Conservation (phyloP, 2,113 vertebrate species). For the Oncorhynchus nerka region DNA sequence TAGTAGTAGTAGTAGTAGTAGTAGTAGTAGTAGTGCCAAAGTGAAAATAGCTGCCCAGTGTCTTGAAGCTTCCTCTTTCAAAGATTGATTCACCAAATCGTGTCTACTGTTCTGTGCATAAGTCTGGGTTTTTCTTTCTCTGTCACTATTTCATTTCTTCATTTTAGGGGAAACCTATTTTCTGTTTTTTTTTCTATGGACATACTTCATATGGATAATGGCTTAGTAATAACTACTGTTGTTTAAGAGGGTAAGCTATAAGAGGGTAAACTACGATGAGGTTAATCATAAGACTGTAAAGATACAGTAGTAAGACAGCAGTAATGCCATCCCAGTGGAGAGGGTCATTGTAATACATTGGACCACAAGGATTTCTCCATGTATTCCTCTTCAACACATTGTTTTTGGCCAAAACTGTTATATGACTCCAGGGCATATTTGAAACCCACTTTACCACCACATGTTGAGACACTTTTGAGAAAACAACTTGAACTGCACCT, state of each 20-base stretch:
- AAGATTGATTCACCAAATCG: too few relatives aligned
- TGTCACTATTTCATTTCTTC: too few relatives aligned
- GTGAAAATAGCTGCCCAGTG: too few relatives aligned
- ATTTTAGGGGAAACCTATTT: background rate
- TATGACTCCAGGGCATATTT: constrained; percentile 64
- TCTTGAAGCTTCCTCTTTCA: too few relatives aligned
- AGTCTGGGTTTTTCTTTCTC: too few relatives aligned
- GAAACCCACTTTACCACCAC: constrained; percentile 51
- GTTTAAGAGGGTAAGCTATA: constrained; percentile 12
- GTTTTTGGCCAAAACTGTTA: constrained; percentile 67
- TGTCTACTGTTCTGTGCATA: too few relatives aligned
- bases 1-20: too few relatives aligned
- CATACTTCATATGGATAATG: constrained; percentile 6
- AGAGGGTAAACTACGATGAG: background rate
- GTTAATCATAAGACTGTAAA: constrained; percentile 34
- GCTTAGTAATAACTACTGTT: constrained; percentile 33
- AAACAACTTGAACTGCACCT: constrained; percentile 68
- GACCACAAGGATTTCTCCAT: constrained; percentile 50
- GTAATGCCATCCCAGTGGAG: constrained; percentile 31
- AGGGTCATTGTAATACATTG: constrained; percentile 25
- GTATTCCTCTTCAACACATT: constrained; percentile 39
- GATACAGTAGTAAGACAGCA: constrained; percentile 21
- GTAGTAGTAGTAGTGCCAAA: too few relatives aligned
- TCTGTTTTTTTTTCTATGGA: background rate
- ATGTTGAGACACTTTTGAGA: constrained; percentile 56